A percentile compares a stretch with the other conserved stretches of the same genome.
Evolutionary conservation across 2,888 invertebrate genomes (phyloP).

Genomic region (Eutolmus rufibarbis): DNA sequence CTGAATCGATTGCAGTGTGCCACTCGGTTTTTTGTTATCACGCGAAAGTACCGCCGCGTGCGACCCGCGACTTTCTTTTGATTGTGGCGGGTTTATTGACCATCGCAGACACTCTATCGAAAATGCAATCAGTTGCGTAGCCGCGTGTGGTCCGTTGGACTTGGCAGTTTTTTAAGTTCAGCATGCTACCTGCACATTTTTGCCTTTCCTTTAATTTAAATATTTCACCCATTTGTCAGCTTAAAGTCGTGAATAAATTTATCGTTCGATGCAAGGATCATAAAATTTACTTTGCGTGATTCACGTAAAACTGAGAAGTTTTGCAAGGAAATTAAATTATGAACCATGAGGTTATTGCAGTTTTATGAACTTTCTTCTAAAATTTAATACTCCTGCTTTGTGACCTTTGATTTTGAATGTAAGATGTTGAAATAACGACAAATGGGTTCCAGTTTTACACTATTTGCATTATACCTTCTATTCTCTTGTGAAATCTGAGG

Average conservation of each 20-base stretch:
- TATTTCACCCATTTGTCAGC: neutral
- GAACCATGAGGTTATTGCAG: neutral
- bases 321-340: neutral
- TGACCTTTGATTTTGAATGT: neutral
- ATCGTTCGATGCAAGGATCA: neutral
- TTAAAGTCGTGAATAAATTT: neutral
- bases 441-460: too few relatives aligned
- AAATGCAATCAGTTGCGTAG: neutral
- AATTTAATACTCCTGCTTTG: neutral
- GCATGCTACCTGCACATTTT: neutral
- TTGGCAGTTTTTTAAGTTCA: neutral
- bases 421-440: too few relatives aligned
- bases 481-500: too few relatives aligned
- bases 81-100: neutral
- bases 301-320: neutral
- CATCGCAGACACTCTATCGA: neutral
- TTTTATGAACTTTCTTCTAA: neutral
- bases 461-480: too few relatives aligned
- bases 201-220: neutral
- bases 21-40: neutral
- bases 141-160: neutral
- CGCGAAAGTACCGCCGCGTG: neutral
- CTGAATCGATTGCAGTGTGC: neutral
- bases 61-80: neutral
- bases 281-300: neutral